Evolutionary conservation across 1,140 invertebrate genomes (phyloP), one percentile per base, ranked within the genome.

Genomic region (Sitophilus oryzae): DNA sequence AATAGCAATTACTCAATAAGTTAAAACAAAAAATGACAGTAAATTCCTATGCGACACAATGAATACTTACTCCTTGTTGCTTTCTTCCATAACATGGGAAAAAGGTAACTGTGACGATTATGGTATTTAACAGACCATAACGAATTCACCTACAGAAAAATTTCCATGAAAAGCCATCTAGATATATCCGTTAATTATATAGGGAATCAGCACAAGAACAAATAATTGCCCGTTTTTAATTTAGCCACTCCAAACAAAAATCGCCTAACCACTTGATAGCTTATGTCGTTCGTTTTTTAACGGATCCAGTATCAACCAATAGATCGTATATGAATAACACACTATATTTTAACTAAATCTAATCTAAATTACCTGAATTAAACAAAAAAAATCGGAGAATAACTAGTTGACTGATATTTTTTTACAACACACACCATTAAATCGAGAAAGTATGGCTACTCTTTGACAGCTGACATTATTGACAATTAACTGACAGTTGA

Each of bases 51-150:
- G n/a, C 23, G 21, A 22, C 22, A 44, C 36, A 54, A 5, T 38
- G 11, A 41, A 47, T 54, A 54, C 52, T 54, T 54, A 54, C 52
- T 54, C 42, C 52, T 54, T 54, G 30, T 47, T 54, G 43, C 36
- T 54, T 47, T 43, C 52, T 41, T 54, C 44, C 52, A 54, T 54
- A 54, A 54, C 52, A 54, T 47, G 35, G 37, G 47, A 47, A 49
- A 46, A 47, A 6, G n/a, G 36, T 14, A 46, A 19, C 23, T 38
- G 25, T 34, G 44, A 23, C 10, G 25, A 15, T 10, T 44, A 19
- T 16, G 43, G 35, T 11, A 18, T 11, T 45, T 45, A 52, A 44
- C 37, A 41, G 52, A 47, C 43, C 52, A 54, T 54, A 47, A 36
- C 22, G 18, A 36, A 2, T 46, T 47, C 51, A 54, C 44, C 52